These are phyloP conservation scores for Rutilus rutilus DNA, from an alignment of 2,113 vertebrate species.

Conservation along the genomic window DNA sequence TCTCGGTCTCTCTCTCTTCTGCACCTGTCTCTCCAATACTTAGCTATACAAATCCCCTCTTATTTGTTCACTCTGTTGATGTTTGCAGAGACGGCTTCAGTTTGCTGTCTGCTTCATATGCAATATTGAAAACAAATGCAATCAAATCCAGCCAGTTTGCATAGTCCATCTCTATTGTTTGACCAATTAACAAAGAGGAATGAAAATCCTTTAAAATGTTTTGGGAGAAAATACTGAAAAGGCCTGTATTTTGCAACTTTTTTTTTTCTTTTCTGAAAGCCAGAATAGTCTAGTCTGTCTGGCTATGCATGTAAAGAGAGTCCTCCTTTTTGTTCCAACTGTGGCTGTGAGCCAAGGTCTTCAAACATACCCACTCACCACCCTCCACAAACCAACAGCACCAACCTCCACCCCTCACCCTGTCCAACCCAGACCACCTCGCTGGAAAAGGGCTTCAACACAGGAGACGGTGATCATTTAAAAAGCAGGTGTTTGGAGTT, in stretches of 20 bases:
- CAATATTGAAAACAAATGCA: conserved; percentile 72
- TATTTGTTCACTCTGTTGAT: conserved; percentile 68
- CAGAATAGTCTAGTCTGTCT: conserved; percentile 76
- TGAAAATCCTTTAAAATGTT: conserved; percentile 48
- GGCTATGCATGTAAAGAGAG: conserved; percentile 83
- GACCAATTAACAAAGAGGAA: conserved; percentile 49
- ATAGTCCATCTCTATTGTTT: conserved; percentile 50
- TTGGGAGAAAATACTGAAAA: conserved; percentile 49
- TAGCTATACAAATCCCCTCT: conserved; percentile 61
- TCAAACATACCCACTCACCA: conserved; percentile 72
- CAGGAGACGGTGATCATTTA: conserved; percentile 76
- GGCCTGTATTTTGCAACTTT: conserved; percentile 50
- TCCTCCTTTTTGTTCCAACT: conserved; percentile 78
- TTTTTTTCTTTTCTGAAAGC: conserved; percentile 68
- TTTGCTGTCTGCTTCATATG: conserved; percentile 64
- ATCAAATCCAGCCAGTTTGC: conserved; percentile 64
- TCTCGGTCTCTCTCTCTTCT: conserved; percentile 18
- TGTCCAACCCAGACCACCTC: conserved; percentile 69
- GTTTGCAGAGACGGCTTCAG: conserved; percentile 68
- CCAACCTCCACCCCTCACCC: conserved; percentile 54
- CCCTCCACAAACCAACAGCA: conserved; percentile 46
- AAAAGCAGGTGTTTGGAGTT: conserved; percentile 82
- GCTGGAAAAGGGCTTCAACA: conserved; percentile 70
- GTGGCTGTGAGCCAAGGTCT: conserved; percentile 76
- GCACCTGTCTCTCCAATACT: conserved; percentile 61